phyloP scores from a whole-genome alignment of 2,888 invertebrate species.

The Smittia sp. region DNA sequence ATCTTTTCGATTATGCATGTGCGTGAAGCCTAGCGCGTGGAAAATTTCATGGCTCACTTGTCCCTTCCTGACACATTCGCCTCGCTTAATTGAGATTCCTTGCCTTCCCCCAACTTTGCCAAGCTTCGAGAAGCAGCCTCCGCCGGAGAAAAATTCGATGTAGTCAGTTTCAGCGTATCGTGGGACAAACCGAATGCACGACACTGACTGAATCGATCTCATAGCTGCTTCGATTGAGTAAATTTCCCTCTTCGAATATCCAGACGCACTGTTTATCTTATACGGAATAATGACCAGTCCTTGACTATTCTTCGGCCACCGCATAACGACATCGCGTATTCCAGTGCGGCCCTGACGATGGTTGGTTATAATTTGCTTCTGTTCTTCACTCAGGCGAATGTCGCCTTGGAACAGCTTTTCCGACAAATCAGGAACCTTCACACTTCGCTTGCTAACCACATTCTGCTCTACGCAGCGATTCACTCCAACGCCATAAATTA shows the following conservation, averaged over 20 bases:
- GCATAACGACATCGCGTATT: not conserved
- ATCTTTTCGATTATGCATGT: not conserved
- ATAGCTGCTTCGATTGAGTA: not conserved
- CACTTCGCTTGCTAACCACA: too few species aligned
- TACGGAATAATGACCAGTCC: not conserved
- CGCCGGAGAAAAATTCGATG: not conserved
- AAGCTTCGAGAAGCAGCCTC: conserved; percentile 25
- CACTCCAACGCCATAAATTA: too few species aligned
- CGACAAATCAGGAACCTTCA: too few species aligned
- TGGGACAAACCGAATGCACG: conserved; percentile 22
- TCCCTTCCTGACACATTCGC: not conserved
- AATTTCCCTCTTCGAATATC: not conserved
- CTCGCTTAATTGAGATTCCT: not conserved
- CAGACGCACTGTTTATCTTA: not conserved
- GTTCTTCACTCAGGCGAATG: not conserved
- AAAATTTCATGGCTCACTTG: not conserved
- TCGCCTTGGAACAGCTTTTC: not conserved
- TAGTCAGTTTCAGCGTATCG: not conserved
- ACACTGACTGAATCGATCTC: not conserved
- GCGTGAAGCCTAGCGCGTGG: not conserved
- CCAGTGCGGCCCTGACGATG: not conserved
- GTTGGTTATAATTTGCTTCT: not conserved
- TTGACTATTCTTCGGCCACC: not conserved
- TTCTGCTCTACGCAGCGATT: too few species aligned
- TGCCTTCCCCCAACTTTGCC: conserved; percentile 30